Base-by-base conservation (phyloP, 2,888 invertebrate species). In the Scaptomyza tumidula region DNA sequence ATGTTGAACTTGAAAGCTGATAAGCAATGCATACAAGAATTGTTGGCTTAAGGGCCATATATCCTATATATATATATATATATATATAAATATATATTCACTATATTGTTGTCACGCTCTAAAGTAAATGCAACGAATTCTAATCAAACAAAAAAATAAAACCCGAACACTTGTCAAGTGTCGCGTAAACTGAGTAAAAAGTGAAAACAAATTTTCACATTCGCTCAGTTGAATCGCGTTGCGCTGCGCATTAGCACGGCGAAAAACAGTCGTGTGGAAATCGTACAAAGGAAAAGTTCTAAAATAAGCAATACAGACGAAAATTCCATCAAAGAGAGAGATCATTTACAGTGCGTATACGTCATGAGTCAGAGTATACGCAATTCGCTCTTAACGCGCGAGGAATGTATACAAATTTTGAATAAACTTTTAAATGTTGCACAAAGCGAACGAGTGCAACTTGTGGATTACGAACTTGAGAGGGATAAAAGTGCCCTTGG, bases 341-440 rank as follows among this genome's bases (percentile, higher is more conserved):
- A 6, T n/a, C 29, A 4, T n/a, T 11, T 3, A 57, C 39, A 27
- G 35, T 50, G 52, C 71, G 59, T 63, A 63, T 67, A 77, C 71
- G 59, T 55, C 48, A 74, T n/a, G 45, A 27, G 33, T 33, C 33
- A 45, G 60, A 69, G 79, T 75, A 78, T 71, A 71, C 62, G 59
- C 60, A 79, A 78, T 56, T 76, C 77, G 70, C 62, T 89, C 13
- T 65, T 90, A 37, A 80, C 57, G 10, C 77, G 43, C 6, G n/a
- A 33, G 0, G 86, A 90, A 46, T 90, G 89, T 54, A 48, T 63
- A 24, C 41, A 59, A 55, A 90, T 90, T 29, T 67, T 90, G 19
- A 33, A 49, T 43, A 86, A 78, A 29, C 27, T 57, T 0, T 43
- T 78, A 1, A 50, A 53, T 9, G 13, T 19, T 0, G 16, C 1